Base-by-base conservation (phyloP, 2,113 vertebrate species). In the Leptobrachium ailaonicum region DNA sequence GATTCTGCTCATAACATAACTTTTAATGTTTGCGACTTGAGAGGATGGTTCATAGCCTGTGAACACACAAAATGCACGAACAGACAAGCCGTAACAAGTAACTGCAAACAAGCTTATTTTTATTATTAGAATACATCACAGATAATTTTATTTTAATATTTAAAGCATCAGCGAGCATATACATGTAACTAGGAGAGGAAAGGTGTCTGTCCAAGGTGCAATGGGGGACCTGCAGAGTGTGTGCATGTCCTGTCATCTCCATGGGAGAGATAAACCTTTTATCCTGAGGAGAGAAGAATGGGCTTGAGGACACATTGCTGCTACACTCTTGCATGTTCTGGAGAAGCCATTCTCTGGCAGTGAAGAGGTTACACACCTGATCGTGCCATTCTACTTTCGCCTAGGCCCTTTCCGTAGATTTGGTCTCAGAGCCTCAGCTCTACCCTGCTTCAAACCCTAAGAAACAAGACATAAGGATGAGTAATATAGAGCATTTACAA, bases 261-360 rank as follows among this genome's bases (percentile, higher is more conserved):
- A 81, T 75, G 79, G 79, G 79, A 81, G 79, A 75, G 79, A 81
- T 81, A 81, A 81, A 50, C 50, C 71, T 75, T 67, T 41, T 47
- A 13, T 69, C 32, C 79, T 81, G 32, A 10, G 45, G 53, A 56
- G 53, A 13, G 47, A 45, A 41, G 10, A 77, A 2, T 44, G 13
- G 6, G n/a, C 60, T 50, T 63, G 47, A 71, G 44, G 10, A 40
- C 12, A 14, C 44, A 13, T 11, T 69, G 42, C 41, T 13, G 3
- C 14, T 32, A 50, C 8, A 50, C 13, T 11, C 13, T 60, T 60
- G 56, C 10, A 60, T 12, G 56, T 8, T 58, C 10, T 58, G 2
- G 6, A 60, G 56, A 13, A 11, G 56, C 56, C 62, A 71, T 56
- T 4, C 9, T 40, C 4, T 41, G 32, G 20, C 41, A 72, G 8